Evolutionary conservation across 2,113 vertebrate genomes (phyloP).

Genomic region (Pogonocichla stellata): DNA sequence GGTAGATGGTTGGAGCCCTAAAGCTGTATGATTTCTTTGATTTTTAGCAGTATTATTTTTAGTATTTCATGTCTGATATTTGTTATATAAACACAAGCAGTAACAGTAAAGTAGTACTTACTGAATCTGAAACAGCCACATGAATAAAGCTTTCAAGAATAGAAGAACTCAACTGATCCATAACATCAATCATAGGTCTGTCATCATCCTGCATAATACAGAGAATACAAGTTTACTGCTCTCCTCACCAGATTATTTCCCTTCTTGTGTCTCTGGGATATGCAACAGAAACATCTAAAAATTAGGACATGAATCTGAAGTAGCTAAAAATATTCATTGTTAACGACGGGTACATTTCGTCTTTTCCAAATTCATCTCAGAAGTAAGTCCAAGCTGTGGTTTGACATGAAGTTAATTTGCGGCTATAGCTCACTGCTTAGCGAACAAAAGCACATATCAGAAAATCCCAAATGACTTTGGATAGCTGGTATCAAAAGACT

Average conservation of each 20-base stretch:
- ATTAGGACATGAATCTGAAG: not conserved
- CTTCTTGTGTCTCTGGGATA: not conserved
- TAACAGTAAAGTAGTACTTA: constrained; percentile 72
- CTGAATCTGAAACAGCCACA: constrained; percentile 93
- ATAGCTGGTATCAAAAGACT: constrained; percentile 20
- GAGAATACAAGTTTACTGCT: not conserved
- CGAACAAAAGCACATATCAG: not conserved
- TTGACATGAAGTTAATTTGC: constrained; percentile 29
- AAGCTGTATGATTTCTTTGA: not conserved
- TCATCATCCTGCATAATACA: constrained; percentile 87
- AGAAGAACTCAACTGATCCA: constrained; percentile 96
- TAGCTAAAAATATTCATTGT: not conserved
- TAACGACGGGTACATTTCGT: not conserved
- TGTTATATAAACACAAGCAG: not conserved
- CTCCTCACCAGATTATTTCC: not conserved
- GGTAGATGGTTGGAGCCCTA: not conserved
- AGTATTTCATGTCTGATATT: not conserved
- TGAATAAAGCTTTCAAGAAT: constrained; percentile 98
- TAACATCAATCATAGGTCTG: constrained; percentile 97
- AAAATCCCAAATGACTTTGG: constrained; percentile 40
- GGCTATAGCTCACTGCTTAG: not conserved
- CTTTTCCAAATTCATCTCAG: not conserved
- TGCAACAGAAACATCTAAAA: not conserved
- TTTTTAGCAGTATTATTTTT: not conserved
- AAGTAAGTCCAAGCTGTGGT: not conserved